phyloP scores from a whole-genome alignment of 2,888 invertebrate species.

The Eilema griseolum region DNA sequence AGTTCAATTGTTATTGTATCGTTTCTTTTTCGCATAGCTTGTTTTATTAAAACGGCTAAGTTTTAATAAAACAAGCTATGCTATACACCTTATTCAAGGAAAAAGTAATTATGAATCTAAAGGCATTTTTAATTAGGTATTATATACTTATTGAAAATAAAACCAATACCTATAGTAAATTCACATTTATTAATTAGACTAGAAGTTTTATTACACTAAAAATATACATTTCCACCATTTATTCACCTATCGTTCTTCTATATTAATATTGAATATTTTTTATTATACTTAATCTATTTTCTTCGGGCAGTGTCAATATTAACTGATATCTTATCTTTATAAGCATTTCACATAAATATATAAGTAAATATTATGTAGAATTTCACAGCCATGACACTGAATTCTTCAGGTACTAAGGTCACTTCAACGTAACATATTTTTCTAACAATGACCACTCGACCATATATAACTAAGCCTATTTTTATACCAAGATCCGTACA shows the following conservation, averaged over 20 bases:
- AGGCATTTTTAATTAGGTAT: too few relatives aligned
- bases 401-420: conserved; percentile 44
- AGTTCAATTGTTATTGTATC: neutral
- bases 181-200: conserved; percentile 9
- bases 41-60: neutral
- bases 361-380: conserved; percentile 21
- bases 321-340: neutral
- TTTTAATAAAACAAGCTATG: too few relatives aligned
- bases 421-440: conserved; percentile 19
- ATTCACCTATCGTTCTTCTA: neutral
- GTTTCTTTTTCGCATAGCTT: neutral
- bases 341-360: conserved; percentile 29
- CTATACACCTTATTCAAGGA: too few relatives aligned
- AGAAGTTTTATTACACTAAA: neutral
- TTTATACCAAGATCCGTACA: neutral
- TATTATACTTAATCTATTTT: neutral
- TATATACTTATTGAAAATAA: neutral
- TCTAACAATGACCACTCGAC: conserved; percentile 24
- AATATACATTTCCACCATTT: neutral
- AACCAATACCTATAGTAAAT: neutral
- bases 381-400: conserved; percentile 46
- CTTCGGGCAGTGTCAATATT: conserved; percentile 6
- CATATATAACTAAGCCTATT: conserved; percentile 13
- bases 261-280: neutral
- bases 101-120: too few relatives aligned